phyloP scores from a whole-genome alignment of 2,797 vertebrate genomes.

The Choloepus didactylus region DNA sequence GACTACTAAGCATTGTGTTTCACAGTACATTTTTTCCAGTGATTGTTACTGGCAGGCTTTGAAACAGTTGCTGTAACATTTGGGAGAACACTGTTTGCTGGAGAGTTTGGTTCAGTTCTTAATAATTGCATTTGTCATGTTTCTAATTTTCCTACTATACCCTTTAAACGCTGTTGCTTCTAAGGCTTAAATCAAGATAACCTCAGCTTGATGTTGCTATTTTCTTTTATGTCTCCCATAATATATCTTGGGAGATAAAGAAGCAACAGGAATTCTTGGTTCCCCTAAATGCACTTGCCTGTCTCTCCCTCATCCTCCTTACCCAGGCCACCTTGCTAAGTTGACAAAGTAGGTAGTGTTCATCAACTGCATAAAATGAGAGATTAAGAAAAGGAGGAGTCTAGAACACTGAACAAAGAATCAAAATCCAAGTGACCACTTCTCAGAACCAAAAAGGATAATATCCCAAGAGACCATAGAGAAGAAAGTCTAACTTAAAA shows the following conservation, averaged over 20 bases:
- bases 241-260: not conserved
- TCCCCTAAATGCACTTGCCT: no score
- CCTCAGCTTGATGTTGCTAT: not conserved
- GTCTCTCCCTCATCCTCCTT: no score
- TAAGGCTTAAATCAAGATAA: not conserved
- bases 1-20: not conserved
- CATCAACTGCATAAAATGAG: not conserved
- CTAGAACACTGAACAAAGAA: not conserved
- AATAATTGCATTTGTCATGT: constrained; percentile 45
- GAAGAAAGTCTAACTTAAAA: not conserved
- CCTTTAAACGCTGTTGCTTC: constrained; percentile 55
- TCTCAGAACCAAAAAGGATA: not conserved
- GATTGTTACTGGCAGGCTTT: not conserved
- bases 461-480: not conserved
- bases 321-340: no score
- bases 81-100: constrained; percentile 3
- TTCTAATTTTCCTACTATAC: constrained; percentile 26
- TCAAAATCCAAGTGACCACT: not conserved
- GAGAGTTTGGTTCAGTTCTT: constrained; percentile 47
- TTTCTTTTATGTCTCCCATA: not conserved
- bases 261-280: not conserved
- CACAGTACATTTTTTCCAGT: not conserved
- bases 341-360: not conserved
- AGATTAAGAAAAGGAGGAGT: not conserved
- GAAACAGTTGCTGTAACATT: not conserved